phyloP scores from a whole-genome alignment of 1,140 invertebrate genomes.

The Drosophila tani region DNA sequence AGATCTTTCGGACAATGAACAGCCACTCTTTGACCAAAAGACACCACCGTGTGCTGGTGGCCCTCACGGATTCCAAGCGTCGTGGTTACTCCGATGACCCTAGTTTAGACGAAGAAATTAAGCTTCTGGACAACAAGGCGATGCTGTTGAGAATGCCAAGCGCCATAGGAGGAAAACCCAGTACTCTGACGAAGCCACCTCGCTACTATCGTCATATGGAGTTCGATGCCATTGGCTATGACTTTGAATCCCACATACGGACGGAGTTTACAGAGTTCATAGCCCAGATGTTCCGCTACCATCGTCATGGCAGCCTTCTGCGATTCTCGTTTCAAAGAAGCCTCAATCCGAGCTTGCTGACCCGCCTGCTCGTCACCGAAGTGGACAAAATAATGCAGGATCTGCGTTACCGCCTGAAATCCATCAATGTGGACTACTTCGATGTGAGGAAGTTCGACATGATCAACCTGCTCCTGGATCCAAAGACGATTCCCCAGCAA shows the following conservation, averaged over 20 bases:
- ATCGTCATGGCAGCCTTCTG: constrained; percentile 49
- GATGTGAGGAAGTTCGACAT: constrained; percentile 75
- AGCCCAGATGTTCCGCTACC: constrained; percentile 44
- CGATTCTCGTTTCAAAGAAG: constrained; percentile 44
- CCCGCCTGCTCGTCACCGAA: constrained; percentile 59
- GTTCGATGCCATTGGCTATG: constrained; percentile 66
- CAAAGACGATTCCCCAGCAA: background rate
- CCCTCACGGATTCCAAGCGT: constrained; percentile 42
- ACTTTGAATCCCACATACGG: constrained; percentile 50
- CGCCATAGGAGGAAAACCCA: background rate
- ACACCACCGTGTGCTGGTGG: constrained; percentile 55
- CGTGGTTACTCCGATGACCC: constrained; percentile 1
- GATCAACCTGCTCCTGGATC: constrained; percentile 53
- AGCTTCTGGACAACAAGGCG: constrained; percentile 42
- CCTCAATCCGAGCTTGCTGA: constrained; percentile 49
- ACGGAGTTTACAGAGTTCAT: constrained; percentile 36
- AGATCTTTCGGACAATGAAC: constrained; percentile 10
- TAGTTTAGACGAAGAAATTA: constrained; percentile 31
- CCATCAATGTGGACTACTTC: constrained; percentile 63
- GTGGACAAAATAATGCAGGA: constrained; percentile 54
- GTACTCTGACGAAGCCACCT: background rate
- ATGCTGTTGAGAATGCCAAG: constrained; percentile 43
- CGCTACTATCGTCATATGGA: constrained; percentile 60
- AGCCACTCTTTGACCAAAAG: constrained; percentile 16
- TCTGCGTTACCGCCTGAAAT: constrained; percentile 32